Evolutionary conservation across 2,888 invertebrate genomes (phyloP), one percentile per base, ranked within the genome.

Genomic region (Eristalinus sepulchralis): DNA sequence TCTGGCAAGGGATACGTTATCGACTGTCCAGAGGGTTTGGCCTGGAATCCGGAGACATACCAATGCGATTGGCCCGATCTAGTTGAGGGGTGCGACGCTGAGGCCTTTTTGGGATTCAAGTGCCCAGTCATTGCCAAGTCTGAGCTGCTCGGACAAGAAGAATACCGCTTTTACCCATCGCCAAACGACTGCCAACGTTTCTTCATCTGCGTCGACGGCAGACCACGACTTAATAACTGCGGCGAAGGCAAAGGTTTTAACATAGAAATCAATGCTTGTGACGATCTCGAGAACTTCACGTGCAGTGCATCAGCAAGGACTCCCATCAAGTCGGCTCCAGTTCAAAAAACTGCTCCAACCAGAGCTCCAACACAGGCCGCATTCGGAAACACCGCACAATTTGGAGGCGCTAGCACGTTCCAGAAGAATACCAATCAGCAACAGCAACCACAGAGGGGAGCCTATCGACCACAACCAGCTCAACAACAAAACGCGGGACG

Each of bases 41-140:
- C 97, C 9, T 97, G 95, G 93, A 96, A 95, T 91, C 93, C 95
- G 1, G 94, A 94, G 11, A 94, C 94, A 10, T 96, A 97, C 90
- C 94, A 95, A 71, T 97, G 97, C 91, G 97, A 97, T 87, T 97
- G 97, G 97, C 97, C 97, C 3, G 97, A 97, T 93, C 95, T 96
- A 91, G 97, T 97, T 0, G 91, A 94, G 3, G 95, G 95, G 77
- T 97, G 97, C 89, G 96, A 97, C 90, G 96, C 96, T 67, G 97
- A 97, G 94, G 95, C 96, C 1, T 93, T 90, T 88, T 94, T 97
- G 70, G 96, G 97, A 10, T 97, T 97, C 94, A 94, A 94, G 13
- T 97, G 97, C 90, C 97, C 97, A 0, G 94, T 93, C n/a, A 92
- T 94, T 60, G 94, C 94, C 0, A 91, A 89, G 47, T 91, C 91